Base-by-base conservation (phyloP, 2,113 vertebrate genomes). In the Bos javanicus region DNA sequence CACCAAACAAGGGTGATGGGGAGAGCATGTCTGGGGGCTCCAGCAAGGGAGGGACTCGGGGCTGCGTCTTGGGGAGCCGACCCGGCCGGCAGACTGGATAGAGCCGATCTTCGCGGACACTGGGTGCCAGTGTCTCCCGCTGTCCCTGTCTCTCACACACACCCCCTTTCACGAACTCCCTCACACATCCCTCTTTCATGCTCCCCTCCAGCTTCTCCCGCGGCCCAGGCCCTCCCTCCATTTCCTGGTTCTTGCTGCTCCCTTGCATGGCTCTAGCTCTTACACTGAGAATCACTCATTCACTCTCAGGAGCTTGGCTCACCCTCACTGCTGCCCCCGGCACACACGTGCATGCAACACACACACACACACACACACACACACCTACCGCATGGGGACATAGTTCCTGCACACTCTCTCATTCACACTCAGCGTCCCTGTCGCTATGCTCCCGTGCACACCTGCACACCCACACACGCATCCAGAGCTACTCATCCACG, bases 101-200 rank as follows among this genome's bases (percentile, higher is more conserved):
- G 78, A 87, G 90, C 36, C 0, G 23, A 39, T 90, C 90, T 84
- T 92, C 11, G 7, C 76, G 71, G 23, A 97, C 95, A 97, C 96
- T 98, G 90, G 78, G 82, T 28, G 26, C 95, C 97, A 97, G 94
- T 96, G 97, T 97, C 92, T 95, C 93, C 76, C 93, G 83, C 60
- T 15, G 64, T 87, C 56, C 93, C 91, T 92, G 62, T 57, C 89
- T 97, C 94, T 83, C 94, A 89, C 94, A 96, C 93, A 88, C 88
- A 87, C 96, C 74, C 90, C 89, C 87, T 89, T 89, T 94, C 95
- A 91, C 91, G 71, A 94, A 13, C 50, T 25, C 50, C 71, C 94
- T 93, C 86, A 98, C 98, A 98, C 97, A 97, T 96, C 96, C 80
- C 80, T 97, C 97, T 98, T 98, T 97, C 98, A 97, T 97, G 96